Evolutionary conservation across 2,797 vertebrate species (phyloP).

Genomic region (Melanotaenia parkinsoni): DNA sequence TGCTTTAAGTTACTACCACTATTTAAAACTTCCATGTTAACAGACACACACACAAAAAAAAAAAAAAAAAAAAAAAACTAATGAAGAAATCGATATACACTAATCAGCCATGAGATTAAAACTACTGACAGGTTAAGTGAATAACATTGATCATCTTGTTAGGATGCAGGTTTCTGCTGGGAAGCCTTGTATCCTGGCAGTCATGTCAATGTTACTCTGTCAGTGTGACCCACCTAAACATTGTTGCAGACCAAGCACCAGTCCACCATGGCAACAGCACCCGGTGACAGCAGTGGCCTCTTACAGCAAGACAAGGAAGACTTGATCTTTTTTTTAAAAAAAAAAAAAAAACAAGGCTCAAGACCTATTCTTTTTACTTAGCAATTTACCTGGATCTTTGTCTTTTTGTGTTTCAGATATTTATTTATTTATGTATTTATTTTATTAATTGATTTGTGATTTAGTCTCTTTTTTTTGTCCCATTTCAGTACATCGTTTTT

Average conservation of each 20-base stretch:
- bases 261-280: background rate
- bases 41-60: too few species aligned
- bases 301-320: background rate
- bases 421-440: too few species aligned
- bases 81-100: slow-evolving; percentile 10
- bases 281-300: background rate
- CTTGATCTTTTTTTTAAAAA: too few species aligned
- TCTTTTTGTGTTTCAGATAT: too few species aligned
- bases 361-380: too few species aligned
- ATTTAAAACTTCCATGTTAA: too few species aligned
- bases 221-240: background rate
- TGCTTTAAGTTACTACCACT: too few species aligned
- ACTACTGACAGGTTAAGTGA: background rate
- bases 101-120: background rate
- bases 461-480: too few species aligned
- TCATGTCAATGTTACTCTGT: background rate
- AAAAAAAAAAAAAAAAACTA: background rate
- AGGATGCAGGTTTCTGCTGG: background rate
- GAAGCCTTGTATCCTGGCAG: background rate
- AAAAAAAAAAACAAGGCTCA: too few species aligned
- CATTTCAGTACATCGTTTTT: too few species aligned
- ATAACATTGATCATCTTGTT: slow-evolving; percentile 2
- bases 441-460: too few species aligned
- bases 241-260: background rate
- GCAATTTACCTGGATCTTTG: too few species aligned